phyloP scores from a whole-genome alignment of 1,140 invertebrate genomes.

The Drosophila seguyi region DNA sequence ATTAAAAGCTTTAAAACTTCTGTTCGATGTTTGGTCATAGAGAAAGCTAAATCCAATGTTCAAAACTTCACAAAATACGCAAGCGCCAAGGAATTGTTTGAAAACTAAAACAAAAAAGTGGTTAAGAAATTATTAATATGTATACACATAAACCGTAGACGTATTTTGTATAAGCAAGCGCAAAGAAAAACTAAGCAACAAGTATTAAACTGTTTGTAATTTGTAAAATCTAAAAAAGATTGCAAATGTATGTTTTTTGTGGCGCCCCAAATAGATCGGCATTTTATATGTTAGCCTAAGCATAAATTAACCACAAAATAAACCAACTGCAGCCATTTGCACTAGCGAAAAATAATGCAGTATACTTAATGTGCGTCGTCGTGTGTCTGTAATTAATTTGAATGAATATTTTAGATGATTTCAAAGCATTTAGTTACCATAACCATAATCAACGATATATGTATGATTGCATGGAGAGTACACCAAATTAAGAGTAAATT shows the following conservation, averaged over 20 bases:
- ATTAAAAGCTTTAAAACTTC: slow-evolving; percentile 62
- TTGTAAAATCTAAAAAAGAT: slow-evolving; percentile 34
- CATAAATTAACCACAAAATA: slow-evolving; percentile 25
- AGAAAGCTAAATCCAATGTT: slow-evolving; percentile 65
- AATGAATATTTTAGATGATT: slow-evolving; percentile 47
- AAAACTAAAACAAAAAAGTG: slow-evolving; percentile 50
- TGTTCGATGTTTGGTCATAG: slow-evolving; percentile 48
- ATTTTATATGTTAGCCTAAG: slow-evolving; percentile 58
- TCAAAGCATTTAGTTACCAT: slow-evolving; percentile 57
- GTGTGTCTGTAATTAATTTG: slow-evolving; percentile 47
- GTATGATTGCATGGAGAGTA: slow-evolving; percentile 53
- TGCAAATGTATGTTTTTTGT: slow-evolving; percentile 41
- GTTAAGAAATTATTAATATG: slow-evolving; percentile 56
- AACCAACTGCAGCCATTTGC: slow-evolving; percentile 25
- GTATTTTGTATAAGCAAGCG: slow-evolving; percentile 59
- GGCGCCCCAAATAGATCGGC: slow-evolving; percentile 16
- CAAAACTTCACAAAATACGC: slow-evolving; percentile 65
- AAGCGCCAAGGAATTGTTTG: slow-evolving; percentile 84
- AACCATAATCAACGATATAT: slow-evolving; percentile 61
- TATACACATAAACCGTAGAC: slow-evolving; percentile 53
- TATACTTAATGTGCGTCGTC: slow-evolving; percentile 32
- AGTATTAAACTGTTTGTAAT: slow-evolving; percentile 57
- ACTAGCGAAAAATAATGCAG: slow-evolving; percentile 33
- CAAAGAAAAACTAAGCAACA: slow-evolving; percentile 39
- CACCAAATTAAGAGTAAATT: slow-evolving; percentile 10